Conservation (phyloP, 1,140 invertebrate genomes). For the Drosophila rhopaloa region DNA sequence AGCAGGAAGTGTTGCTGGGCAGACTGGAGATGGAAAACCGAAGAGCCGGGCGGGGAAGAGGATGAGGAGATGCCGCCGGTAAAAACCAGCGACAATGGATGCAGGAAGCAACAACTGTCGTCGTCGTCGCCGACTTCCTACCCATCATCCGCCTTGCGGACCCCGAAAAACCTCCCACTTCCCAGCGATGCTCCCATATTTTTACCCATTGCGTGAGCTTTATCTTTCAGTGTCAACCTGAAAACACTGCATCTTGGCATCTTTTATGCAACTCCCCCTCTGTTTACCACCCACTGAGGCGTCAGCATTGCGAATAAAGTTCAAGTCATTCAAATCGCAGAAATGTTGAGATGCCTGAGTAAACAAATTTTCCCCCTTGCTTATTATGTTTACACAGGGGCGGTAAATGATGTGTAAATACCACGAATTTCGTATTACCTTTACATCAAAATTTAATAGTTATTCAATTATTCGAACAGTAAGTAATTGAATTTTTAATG, state of each 20-base stretch:
- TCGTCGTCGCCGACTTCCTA: constrained; percentile 60
- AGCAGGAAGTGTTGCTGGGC: constrained; percentile 67
- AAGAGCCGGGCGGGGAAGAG: constrained; percentile 4
- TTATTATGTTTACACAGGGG: constrained; percentile 3
- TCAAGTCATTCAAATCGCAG: constrained; percentile 27
- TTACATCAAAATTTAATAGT: too few relatives aligned
- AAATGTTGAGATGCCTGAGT: background rate
- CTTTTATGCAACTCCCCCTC: constrained; percentile 34
- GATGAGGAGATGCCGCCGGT: constrained; percentile 54
- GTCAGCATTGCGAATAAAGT: constrained; percentile 5
- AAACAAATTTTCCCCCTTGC: constrained; percentile 1
- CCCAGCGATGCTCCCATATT: constrained; percentile 57
- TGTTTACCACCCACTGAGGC: constrained; percentile 18
- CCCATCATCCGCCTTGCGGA: constrained; percentile 22
- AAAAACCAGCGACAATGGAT: constrained; percentile 75
- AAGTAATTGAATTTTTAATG: too few relatives aligned
- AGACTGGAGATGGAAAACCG: constrained; percentile 22
- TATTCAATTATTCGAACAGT: too few relatives aligned
- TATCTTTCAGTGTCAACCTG: constrained; percentile 66
- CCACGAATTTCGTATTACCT: background rate
- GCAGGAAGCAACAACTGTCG: constrained; percentile 76
- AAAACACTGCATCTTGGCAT: constrained; percentile 12
- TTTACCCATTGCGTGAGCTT: constrained; percentile 58
- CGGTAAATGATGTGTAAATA: background rate
- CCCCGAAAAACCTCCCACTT: constrained; percentile 3